Percentiles rank a stretch among this genome's conserved stretches.
phyloP scores from a whole-genome alignment of 2,797 vertebrate genomes.

The Emydoidea blandingii region DNA sequence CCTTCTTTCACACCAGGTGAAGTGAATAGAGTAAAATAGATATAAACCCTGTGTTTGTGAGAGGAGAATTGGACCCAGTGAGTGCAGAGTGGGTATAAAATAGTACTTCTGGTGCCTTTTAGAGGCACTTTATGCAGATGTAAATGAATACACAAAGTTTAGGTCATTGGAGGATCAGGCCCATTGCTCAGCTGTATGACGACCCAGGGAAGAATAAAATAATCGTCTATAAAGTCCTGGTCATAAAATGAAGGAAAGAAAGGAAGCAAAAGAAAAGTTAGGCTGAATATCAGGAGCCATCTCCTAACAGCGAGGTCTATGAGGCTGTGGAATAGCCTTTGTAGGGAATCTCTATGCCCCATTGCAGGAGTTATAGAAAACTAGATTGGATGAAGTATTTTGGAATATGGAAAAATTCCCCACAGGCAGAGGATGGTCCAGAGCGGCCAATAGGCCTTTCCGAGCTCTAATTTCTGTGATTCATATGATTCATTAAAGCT shows the following conservation, averaged over 20 bases:
- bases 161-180: not conserved
- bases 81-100: not conserved
- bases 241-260: not conserved
- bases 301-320: not conserved
- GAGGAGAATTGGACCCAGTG: not conserved
- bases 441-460: not conserved
- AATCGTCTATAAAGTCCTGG: not conserved
- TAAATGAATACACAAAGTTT: not conserved
- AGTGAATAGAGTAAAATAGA: not conserved
- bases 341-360: not conserved
- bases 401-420: not conserved
- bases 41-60: not conserved
- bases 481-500: not conserved
- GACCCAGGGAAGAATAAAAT: not conserved
- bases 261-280: not conserved
- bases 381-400: not conserved
- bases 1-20: conserved; percentile 11
- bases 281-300: not conserved
- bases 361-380: not conserved
- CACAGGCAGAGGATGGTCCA: not conserved
- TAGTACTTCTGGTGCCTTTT: not conserved
- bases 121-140: not conserved
- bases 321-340: not conserved
- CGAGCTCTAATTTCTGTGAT: conserved; percentile 5
- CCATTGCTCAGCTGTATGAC: not conserved